Conservation (phyloP, 2,113 vertebrate species). For the Siniperca chuatsi region DNA sequence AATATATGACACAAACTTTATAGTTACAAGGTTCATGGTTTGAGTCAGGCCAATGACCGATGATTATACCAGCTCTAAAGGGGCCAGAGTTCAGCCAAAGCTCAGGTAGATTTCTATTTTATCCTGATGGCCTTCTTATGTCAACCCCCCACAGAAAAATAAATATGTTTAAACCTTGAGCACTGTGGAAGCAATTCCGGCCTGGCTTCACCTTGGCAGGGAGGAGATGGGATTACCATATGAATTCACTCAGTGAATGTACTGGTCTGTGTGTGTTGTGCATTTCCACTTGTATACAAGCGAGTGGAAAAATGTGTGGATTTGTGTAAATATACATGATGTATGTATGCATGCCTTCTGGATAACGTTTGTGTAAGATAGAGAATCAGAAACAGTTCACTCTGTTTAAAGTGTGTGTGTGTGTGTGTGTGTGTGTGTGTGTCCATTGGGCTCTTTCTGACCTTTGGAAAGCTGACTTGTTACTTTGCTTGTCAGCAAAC, state of each 20-base stretch:
- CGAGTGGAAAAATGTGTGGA: conserved; percentile 30
- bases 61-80: conserved; percentile 36
- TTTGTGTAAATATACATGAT: conserved; percentile 49
- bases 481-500: conserved; percentile 31
- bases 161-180: conserved; percentile 72
- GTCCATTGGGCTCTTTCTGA: conserved; percentile 1
- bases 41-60: conserved; percentile 19
- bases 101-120: conserved; percentile 59
- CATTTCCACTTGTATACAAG: conserved; percentile 47
- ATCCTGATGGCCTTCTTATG: conserved; percentile 64
- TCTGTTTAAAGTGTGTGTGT: conserved; percentile 29
- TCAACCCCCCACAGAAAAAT: conserved; percentile 71
- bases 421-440: conserved; percentile 4
- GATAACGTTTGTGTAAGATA: conserved; percentile 36
- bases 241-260: conserved; percentile 61
- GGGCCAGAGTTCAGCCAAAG: conserved; percentile 61
- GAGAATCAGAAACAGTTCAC: conserved; percentile 50
- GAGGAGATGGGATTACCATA: conserved; percentile 77
- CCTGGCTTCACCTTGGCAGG: conserved; percentile 68
- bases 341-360: conserved; percentile 24
- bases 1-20: not conserved
- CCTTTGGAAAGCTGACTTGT: conserved; percentile 10
- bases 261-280: conserved; percentile 17
- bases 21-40: not conserved
- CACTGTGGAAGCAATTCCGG: conserved; percentile 62